Evolutionary conservation across 2,113 vertebrate species (phyloP).

Genomic region (Siphamia tubifer): DNA sequence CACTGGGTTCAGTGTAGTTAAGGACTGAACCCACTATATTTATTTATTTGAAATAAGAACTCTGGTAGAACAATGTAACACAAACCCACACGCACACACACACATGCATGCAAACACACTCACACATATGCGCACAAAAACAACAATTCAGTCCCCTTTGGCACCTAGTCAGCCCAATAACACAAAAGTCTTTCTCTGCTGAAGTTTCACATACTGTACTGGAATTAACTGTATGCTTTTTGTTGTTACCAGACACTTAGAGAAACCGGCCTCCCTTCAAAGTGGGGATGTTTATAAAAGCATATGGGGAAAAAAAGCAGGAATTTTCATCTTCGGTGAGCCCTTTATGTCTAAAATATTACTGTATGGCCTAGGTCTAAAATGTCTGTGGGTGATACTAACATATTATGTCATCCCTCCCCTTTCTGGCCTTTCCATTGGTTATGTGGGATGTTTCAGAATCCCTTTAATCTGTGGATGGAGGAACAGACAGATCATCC

Average conservation of each 20-base stretch:
- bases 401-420: constrained; percentile 2
- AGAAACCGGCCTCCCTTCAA: constrained; percentile 18
- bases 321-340: constrained; percentile 55
- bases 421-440: background rate
- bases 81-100: constrained; percentile 9
- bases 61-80: constrained; percentile 16
- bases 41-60: constrained; percentile 10
- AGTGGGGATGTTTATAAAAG: constrained; percentile 6
- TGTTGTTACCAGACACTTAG: constrained; percentile 24
- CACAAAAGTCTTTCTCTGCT: constrained; percentile 12
- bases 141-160: constrained; percentile 36
- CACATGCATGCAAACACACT: constrained; percentile 32
- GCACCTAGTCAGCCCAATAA: constrained; percentile 35
- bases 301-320: constrained; percentile 40
- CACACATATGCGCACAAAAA: constrained; percentile 34
- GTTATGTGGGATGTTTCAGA: constrained; percentile 28
- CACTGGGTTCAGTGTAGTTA: constrained; percentile 28
- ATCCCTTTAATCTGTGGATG: constrained; percentile 48
- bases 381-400: constrained; percentile 25
- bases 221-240: constrained; percentile 20
- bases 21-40: constrained; percentile 12
- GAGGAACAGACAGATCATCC: constrained; percentile 42
- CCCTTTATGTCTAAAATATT: constrained; percentile 63
- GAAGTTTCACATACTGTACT: constrained; percentile 14
- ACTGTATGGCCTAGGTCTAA: constrained; percentile 38